Evolutionary conservation across 2,888 invertebrate species (phyloP), one percentile per base, ranked within the genome.

Genomic region (Herminia tarsipennalis): DNA sequence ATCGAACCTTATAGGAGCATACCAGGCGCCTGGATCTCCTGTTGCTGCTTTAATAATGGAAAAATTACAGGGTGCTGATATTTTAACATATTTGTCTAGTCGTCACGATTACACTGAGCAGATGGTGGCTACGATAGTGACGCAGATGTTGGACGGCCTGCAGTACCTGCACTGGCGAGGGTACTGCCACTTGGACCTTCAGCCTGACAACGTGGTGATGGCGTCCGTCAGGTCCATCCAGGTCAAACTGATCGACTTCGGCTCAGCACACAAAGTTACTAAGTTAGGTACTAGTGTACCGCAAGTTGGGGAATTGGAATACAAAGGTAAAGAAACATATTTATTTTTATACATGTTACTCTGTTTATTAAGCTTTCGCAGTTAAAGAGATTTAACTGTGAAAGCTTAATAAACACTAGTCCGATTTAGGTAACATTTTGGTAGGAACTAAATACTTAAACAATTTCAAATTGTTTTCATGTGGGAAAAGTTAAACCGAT

Each of bases 151-250:
- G 43, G 97, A 98, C 73, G 98, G 95, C 0, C 88, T 99, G 0
- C 98, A 98, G 84, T 99, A 98, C 83, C 90, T 99, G 25, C 99
- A 99, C 83, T 98, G 98, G 96, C 93, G 97, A 69, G 98, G 98
- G 1, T 94, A 95, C 62, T 96, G 96, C 65, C 97, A 98, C 81
- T 87, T 98, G 52, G 96, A 98, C 80, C 91, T 98, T 34, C 97
- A 99, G 82, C 99, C 99, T 0, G 98, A 98, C 77, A 99, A 99
- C 83, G 94, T 99, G 14, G 97, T 98, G 2, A 97, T 99, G 95
- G 94, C 96, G 1, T 95, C 95, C 0, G 95, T 97, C 9, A 92
- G 98, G 59, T 95, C 96, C 0, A 94, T 96, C 5, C 95, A 97
- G 81, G 94, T 99, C 1, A 99, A 98, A 84, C 86, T 99, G 30